Evolutionary conservation across 2,113 vertebrate species (phyloP).

Genomic region (Silurus meridionalis): DNA sequence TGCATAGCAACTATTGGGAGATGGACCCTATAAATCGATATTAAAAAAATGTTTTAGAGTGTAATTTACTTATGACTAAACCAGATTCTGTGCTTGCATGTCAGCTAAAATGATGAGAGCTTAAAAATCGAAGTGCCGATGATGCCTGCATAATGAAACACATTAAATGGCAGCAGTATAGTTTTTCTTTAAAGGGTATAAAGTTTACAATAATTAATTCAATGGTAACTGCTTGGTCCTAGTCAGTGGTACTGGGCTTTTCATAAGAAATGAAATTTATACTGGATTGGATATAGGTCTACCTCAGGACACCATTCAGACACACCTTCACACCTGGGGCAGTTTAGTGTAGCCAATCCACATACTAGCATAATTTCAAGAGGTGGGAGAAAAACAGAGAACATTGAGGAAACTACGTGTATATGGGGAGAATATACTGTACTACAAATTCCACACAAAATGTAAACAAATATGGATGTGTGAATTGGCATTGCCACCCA

Average conservation of each 20-base stretch:
- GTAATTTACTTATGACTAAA: neutral
- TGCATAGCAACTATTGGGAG: neutral
- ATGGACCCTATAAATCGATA: conserved; percentile 1
- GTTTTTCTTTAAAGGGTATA: neutral
- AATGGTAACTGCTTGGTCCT: neutral
- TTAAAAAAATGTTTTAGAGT: conserved; percentile 9
- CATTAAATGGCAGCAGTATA: neutral
- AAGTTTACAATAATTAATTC: neutral
- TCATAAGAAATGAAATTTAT: neutral
- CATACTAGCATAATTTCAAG: neutral
- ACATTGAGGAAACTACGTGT: neutral
- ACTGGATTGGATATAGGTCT: neutral
- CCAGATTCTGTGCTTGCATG: neutral
- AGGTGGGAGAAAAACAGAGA: neutral
- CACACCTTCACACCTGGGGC: neutral
- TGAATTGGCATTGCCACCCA: neutral
- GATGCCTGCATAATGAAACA: neutral
- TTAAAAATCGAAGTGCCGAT: neutral
- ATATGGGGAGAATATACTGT: neutral
- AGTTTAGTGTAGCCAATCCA: neutral
- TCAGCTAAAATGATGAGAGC: neutral
- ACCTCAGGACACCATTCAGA: neutral
- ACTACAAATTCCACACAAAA: neutral
- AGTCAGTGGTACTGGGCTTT: neutral
- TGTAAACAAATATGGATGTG: neutral